Percentiles rank a stretch among this genome's conserved stretches.
Conservation (phyloP, 1,140 invertebrate species). For the Cydia pomonella region DNA sequence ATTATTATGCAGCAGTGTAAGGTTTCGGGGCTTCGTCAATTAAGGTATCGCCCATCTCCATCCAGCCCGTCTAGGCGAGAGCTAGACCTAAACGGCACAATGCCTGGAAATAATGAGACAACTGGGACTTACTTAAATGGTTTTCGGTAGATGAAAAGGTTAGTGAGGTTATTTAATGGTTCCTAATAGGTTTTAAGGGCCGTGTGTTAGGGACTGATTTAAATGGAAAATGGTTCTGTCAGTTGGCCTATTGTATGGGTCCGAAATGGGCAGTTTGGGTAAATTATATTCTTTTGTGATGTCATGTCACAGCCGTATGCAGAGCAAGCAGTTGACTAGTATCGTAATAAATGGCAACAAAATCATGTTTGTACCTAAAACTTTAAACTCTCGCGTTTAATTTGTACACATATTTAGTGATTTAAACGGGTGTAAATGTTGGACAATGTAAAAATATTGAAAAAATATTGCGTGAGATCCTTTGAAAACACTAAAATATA, state of each 20-base stretch:
- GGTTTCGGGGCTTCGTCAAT: slow-evolving; percentile 78
- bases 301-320: background rate
- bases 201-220: background rate
- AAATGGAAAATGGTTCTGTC: slow-evolving; percentile 16
- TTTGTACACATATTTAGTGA: no score
- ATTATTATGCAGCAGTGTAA: slow-evolving; percentile 76
- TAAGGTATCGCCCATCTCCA: slow-evolving; percentile 77
- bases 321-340: background rate
- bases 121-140: slow-evolving; percentile 45
- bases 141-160: slow-evolving; percentile 50
- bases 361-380: background rate
- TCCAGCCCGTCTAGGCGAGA: slow-evolving; percentile 47
- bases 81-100: slow-evolving; percentile 68
- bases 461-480: no score
- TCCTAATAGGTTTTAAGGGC: slow-evolving; percentile 38
- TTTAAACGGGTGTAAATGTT: no score
- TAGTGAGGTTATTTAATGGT: slow-evolving; percentile 42
- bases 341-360: background rate
- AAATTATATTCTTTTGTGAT: slow-evolving; percentile 6
- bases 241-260: background rate
- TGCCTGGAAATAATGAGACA: slow-evolving; percentile 70
- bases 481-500: no score
- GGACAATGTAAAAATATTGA: no score
- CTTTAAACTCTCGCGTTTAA: background rate
- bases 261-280: background rate